phyloP scores from a whole-genome alignment of 2,797 vertebrate species.

The Galago senegalensis region DNA sequence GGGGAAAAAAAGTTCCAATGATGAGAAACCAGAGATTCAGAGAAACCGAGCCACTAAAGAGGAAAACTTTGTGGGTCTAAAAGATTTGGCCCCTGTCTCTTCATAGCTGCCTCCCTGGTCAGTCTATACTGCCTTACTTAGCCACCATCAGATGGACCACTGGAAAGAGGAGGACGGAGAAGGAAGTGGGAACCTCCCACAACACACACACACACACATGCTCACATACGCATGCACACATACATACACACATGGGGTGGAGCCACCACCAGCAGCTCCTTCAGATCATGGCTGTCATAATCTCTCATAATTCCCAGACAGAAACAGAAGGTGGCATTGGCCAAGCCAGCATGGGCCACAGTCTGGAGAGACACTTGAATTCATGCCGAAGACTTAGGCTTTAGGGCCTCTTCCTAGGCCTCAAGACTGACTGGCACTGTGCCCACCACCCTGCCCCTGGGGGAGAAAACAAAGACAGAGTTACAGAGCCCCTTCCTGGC shows the following conservation, averaged over 20 bases:
- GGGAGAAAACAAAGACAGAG: not conserved
- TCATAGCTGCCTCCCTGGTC: not conserved
- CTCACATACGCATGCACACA: not conserved
- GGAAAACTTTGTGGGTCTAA: not conserved
- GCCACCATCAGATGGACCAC: not conserved
- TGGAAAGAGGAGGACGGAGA: not conserved
- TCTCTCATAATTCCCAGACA: not conserved
- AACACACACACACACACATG: accelerated
- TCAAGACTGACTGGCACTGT: not conserved
- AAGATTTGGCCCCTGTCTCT: not conserved
- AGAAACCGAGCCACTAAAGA: not conserved
- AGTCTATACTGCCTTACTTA: not conserved
- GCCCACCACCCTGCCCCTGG: accelerated
- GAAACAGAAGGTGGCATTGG: not conserved
- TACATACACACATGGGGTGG: too few relatives aligned
- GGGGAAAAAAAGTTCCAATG: not conserved
- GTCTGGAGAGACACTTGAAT: not conserved
- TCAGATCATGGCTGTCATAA: not conserved
- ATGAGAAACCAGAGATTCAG: not conserved
- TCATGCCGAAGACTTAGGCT: not conserved
- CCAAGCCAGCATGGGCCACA: not conserved
- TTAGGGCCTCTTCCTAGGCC: not conserved
- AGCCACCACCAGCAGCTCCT: not conserved
- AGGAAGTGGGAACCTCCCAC: not conserved
- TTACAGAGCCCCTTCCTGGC: not conserved